These are phyloP conservation scores for Epistrophella euchroma DNA, from an alignment of 2,888 invertebrate species.

Conservation along the genomic window DNA sequence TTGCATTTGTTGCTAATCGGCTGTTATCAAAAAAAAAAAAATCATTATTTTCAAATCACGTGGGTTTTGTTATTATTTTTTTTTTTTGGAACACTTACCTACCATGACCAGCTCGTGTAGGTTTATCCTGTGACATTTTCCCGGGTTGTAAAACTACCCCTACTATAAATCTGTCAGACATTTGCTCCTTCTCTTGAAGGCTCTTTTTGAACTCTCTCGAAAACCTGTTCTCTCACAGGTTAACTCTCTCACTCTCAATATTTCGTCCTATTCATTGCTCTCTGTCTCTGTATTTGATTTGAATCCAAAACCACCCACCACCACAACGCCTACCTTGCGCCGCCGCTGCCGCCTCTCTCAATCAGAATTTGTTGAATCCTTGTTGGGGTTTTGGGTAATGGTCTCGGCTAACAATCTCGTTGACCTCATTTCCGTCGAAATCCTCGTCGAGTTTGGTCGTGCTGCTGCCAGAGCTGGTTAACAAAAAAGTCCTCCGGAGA, in stretches of 20 bases:
- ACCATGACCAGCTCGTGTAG: conserved; percentile 36
- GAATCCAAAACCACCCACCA: conserved; percentile 3
- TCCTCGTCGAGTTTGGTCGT: conserved; percentile 61
- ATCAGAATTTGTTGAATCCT: conserved; percentile 48
- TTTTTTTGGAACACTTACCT: neutral
- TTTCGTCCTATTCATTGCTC: neutral
- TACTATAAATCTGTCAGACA: neutral
- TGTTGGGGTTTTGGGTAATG: conserved; percentile 56
- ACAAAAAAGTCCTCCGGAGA: conserved; percentile 17
- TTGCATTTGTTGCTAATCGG: conserved; percentile 1
- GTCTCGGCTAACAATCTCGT: conserved; percentile 65
- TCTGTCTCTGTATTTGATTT: conserved; percentile 23
- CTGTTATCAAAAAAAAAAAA: neutral
- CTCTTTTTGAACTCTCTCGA: neutral
- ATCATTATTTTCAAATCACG: conserved; percentile 28
- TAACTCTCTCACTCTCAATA: neutral
- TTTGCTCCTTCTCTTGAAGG: neutral
- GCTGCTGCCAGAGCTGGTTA: conserved; percentile 13
- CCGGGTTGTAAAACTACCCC: conserved; percentile 52
- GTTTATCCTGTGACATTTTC: conserved; percentile 48
- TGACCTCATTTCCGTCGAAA: conserved; percentile 75
- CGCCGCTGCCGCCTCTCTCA: conserved; percentile 33
- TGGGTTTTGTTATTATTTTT: neutral
- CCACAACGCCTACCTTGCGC: conserved; percentile 37
- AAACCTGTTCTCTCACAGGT: neutral